Evolutionary conservation across 64 coral and sea anemone species (phyloP).

Genomic region (Actinia equina): DNA sequence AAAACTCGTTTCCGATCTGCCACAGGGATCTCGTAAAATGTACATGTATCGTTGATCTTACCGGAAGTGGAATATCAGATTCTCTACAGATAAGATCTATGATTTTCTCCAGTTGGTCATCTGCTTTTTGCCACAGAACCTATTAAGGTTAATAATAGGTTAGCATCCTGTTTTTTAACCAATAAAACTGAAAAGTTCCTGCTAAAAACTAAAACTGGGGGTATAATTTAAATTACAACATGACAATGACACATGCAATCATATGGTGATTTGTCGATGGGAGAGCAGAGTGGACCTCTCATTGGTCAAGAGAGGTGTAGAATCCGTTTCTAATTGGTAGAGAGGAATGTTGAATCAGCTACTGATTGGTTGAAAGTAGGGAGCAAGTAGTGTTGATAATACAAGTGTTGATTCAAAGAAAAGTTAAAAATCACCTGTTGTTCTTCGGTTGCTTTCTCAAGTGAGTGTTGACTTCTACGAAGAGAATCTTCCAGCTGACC

Average conservation of each 20-base stretch:
- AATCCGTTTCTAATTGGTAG: background rate
- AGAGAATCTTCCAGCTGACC: slow-evolving; percentile 75
- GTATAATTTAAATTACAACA: too few relatives aligned
- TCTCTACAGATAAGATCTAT: slow-evolving; percentile 76
- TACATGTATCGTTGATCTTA: slow-evolving; percentile 24
- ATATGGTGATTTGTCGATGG: too few relatives aligned
- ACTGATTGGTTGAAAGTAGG: background rate
- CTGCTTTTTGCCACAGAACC: slow-evolving; percentile 70
- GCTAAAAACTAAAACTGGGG: too few relatives aligned
- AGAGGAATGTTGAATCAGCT: too few relatives aligned
- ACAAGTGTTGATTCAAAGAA: background rate
- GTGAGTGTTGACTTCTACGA: slow-evolving; percentile 61
- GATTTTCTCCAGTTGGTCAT: slow-evolving; percentile 80
- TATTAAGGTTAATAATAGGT: background rate
- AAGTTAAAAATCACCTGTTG: slow-evolving; percentile 45
- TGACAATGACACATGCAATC: too few relatives aligned
- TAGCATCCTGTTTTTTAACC: background rate
- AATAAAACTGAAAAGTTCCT: too few relatives aligned
- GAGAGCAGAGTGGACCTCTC: too few relatives aligned
- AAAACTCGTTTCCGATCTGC: too few relatives aligned
- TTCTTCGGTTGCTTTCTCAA: slow-evolving; percentile 83
- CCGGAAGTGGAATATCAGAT: slow-evolving; percentile 74
- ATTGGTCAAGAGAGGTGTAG: too few relatives aligned
- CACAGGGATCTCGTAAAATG: background rate
- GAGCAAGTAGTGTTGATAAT: background rate